Percentiles rank a stretch among this genome's conserved stretches.
Evolutionary conservation across 2,888 invertebrate species (phyloP).

Genomic region (Busseola fusca): DNA sequence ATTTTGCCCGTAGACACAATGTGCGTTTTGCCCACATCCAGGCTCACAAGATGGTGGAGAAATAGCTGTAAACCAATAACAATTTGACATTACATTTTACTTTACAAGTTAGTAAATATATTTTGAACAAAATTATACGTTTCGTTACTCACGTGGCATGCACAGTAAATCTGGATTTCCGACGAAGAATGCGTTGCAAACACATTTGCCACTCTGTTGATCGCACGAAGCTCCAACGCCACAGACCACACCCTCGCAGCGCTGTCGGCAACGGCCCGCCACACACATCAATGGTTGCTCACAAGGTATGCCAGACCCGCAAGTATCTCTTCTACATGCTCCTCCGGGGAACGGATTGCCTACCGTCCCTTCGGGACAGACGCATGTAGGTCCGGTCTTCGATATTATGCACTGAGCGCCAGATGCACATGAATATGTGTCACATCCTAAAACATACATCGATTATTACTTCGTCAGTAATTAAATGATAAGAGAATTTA

Average conservation of each 20-base stretch:
- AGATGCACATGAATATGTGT: slow-evolving; percentile 93
- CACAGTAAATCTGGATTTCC: slow-evolving; percentile 97
- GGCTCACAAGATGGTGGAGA: slow-evolving; percentile 94
- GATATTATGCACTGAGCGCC: slow-evolving; percentile 96
- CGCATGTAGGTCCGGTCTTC: slow-evolving; percentile 95
- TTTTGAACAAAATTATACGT: slow-evolving; percentile 1
- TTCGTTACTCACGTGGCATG: slow-evolving; percentile 93
- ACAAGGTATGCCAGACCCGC: slow-evolving; percentile 93
- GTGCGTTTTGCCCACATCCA: slow-evolving; percentile 94
- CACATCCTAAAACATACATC: slow-evolving; percentile 89
- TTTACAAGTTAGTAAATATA: not conserved
- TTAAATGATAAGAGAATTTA: not conserved
- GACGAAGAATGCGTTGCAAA: slow-evolving; percentile 95
- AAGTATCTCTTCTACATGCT: slow-evolving; percentile 94
- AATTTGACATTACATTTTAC: slow-evolving; percentile 30
- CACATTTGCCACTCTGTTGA: slow-evolving; percentile 93
- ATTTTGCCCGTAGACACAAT: slow-evolving; percentile 94
- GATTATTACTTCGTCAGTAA: slow-evolving; percentile 14
- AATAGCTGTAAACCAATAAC: slow-evolving; percentile 89
- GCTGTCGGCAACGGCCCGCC: slow-evolving; percentile 95
- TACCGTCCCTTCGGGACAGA: slow-evolving; percentile 95
- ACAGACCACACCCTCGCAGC: slow-evolving; percentile 95
- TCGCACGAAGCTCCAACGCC: slow-evolving; percentile 97
- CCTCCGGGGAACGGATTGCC: slow-evolving; percentile 98
- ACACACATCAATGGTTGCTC: slow-evolving; percentile 94